A percentile compares a stretch with the other conserved stretches of the same genome.
Conservation (phyloP, 1,140 invertebrate genomes). For the Tribolium castaneum region DNA sequence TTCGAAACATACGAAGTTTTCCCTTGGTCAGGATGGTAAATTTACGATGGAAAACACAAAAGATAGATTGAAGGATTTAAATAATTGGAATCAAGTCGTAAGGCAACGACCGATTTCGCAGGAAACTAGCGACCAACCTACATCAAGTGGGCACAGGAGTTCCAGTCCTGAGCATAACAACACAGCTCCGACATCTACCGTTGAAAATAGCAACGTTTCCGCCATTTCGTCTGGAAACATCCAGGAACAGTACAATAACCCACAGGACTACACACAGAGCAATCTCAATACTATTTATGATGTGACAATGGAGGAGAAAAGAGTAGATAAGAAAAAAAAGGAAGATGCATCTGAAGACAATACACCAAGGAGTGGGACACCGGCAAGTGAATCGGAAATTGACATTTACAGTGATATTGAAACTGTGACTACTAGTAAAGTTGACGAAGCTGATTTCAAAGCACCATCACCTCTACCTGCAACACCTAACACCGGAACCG, state of each 20-base stretch:
- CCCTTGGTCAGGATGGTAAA: conserved; percentile 63
- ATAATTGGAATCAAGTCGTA: conserved; percentile 7
- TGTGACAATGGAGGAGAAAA: conserved; percentile 5
- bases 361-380: conserved; percentile 43
- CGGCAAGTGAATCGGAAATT: conserved; percentile 63
- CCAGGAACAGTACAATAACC: not conserved
- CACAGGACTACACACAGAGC: conserved; percentile 56
- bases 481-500: conserved; percentile 49
- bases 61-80: not conserved
- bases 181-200: not conserved
- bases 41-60: conserved; percentile 53
- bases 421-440: conserved; percentile 59
- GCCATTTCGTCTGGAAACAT: not conserved
- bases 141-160: conserved; percentile 3
- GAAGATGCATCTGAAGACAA: conserved; percentile 21
- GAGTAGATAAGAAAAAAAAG: not conserved
- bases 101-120: not conserved
- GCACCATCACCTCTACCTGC: conserved; percentile 65
- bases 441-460: conserved; percentile 45
- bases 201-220: not conserved
- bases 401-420: conserved; percentile 72
- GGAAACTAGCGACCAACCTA: not conserved
- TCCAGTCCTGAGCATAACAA: not conserved
- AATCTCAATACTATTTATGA: not conserved
- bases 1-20: conserved; percentile 72